A percentile compares a stretch with the other conserved stretches of the same genome.
Conservation (phyloP, 2,797 vertebrate species). For the Falco naumanni region DNA sequence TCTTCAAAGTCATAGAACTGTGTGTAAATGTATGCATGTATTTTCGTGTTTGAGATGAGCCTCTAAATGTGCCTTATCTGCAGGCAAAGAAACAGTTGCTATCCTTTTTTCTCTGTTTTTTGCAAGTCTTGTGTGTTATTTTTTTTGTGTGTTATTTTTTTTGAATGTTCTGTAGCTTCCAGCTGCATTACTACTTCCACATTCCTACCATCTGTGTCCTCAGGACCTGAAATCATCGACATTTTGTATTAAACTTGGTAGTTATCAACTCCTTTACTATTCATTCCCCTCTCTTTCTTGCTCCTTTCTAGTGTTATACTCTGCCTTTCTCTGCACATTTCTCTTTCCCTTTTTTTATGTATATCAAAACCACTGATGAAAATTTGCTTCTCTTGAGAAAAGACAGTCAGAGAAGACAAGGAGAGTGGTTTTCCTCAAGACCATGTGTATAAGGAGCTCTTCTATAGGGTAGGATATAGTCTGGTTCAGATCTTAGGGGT, state of each 20-base stretch:
- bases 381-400: neutral
- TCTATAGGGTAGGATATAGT: neutral
- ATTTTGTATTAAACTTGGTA: conserved; percentile 8
- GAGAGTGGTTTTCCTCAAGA: neutral
- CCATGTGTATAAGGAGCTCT: neutral
- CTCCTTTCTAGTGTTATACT: neutral
- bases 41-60: conserved; percentile 8
- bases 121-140: neutral
- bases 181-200: neutral
- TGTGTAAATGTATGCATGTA: neutral
- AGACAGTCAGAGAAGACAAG: neutral
- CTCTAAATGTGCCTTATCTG: conserved; percentile 7
- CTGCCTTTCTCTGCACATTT: neutral
- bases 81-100: conserved; percentile 25
- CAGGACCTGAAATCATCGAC: conserved; percentile 1
- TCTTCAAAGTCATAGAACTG: neutral
- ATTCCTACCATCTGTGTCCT: conserved; percentile 24
- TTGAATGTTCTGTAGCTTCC: neutral
- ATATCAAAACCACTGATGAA: neutral
- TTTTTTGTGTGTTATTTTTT: neutral
- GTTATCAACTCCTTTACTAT: neutral
- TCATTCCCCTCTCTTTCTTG: neutral
- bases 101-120: conserved; percentile 27
- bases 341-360: neutral
- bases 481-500: neutral